Evolutionary conservation across 2,888 invertebrate species (phyloP).

Genomic region (Drosophila rubida): DNA sequence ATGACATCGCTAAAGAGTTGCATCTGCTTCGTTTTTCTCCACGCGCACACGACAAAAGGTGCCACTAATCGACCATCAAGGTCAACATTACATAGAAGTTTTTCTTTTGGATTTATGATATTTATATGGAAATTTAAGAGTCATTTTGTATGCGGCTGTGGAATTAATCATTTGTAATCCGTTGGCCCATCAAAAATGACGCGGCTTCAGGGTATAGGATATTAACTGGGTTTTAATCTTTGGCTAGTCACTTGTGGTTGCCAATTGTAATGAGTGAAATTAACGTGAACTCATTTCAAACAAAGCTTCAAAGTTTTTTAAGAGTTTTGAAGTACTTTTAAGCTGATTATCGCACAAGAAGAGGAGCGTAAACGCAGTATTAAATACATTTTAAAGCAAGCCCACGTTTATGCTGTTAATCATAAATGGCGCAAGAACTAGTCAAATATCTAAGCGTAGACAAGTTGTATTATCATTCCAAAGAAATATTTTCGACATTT

Average conservation of each 20-base stretch:
- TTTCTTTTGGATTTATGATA: constrained; percentile 5
- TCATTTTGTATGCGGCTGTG: not conserved
- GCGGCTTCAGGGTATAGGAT: not conserved
- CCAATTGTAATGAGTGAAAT: constrained; percentile 1
- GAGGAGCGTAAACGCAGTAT: not conserved
- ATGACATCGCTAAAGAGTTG: constrained; percentile 56
- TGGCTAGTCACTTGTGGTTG: not conserved
- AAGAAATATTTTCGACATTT: not conserved
- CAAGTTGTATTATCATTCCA: constrained; percentile 3
- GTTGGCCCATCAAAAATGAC: not conserved
- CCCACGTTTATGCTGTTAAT: no score
- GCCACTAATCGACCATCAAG: constrained; percentile 33
- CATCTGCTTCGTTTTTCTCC: constrained; percentile 37
- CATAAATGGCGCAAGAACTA: no score
- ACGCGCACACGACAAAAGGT: not conserved
- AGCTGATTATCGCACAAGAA: not conserved
- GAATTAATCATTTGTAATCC: not conserved
- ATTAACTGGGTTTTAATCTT: not conserved
- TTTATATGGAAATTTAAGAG: constrained; percentile 9
- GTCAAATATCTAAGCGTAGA: not conserved
- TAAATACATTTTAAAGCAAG: not conserved
- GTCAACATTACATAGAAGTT: constrained; percentile 12
- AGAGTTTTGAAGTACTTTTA: not conserved
- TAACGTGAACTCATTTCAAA: not conserved
- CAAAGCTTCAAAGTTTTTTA: not conserved